These are phyloP conservation scores for Squalus acanthias DNA, from an alignment of 2,797 vertebrate species.

Conservation along the genomic window DNA sequence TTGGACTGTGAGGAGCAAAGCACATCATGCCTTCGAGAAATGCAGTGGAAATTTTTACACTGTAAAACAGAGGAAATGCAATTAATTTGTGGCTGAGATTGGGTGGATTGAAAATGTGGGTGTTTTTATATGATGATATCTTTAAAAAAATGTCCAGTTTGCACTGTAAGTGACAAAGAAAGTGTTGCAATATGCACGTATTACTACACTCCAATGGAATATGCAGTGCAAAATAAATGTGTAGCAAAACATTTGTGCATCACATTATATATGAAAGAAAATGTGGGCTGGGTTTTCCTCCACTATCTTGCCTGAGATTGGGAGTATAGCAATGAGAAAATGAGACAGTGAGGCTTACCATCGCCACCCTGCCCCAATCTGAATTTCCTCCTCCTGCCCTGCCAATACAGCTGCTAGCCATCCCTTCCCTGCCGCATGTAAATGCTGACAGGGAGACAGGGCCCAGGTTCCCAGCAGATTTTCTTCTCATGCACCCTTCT, in stretches of 20 bases:
- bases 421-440: not conserved
- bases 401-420: not conserved
- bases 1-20: not conserved
- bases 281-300: not conserved
- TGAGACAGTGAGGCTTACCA: not conserved
- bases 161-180: not conserved
- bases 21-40: not conserved
- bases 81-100: not conserved
- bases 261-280: not conserved
- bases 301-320: not conserved
- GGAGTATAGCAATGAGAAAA: not conserved
- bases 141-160: not conserved
- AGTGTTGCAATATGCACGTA: not conserved
- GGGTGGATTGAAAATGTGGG: not conserved
- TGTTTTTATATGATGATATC: not conserved
- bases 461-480: not conserved
- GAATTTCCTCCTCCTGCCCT: not conserved
- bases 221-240: not conserved
- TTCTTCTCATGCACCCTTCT: not conserved
- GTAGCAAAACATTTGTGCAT: not conserved
- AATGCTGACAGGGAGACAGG: not conserved
- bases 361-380: not conserved
- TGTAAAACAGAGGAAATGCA: not conserved
- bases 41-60: not conserved
- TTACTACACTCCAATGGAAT: not conserved